Evolutionary conservation across 2,888 invertebrate genomes (phyloP).

Genomic region (Deroplatys truncata): DNA sequence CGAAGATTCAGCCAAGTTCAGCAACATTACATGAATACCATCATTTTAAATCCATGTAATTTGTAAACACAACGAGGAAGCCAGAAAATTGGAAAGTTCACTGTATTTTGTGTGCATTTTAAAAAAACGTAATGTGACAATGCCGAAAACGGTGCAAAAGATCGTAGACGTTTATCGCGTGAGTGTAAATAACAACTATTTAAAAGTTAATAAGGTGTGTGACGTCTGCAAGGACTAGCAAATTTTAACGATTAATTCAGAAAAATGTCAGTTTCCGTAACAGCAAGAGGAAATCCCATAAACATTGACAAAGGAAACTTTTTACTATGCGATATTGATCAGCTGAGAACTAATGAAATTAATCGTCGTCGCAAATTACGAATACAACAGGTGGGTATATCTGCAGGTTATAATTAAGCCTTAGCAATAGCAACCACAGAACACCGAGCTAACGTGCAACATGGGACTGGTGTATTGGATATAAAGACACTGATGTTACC

Average conservation of each 20-base stretch:
- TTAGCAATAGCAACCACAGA: too few species aligned
- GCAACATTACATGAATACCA: neutral
- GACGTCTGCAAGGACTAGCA: neutral
- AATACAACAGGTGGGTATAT: slow-evolving; percentile 54
- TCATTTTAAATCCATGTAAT: neutral
- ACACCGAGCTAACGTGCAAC: too few species aligned
- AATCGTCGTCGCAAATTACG: slow-evolving; percentile 56
- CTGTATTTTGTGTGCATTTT: neutral
- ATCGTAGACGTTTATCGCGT: neutral
- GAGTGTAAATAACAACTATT: neutral
- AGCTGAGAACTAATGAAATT: slow-evolving; percentile 52
- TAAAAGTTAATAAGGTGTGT: neutral
- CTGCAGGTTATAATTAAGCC: neutral
- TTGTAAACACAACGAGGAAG: neutral
- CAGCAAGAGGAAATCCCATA: slow-evolving; percentile 53
- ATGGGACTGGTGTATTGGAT: too few species aligned
- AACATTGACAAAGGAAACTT: slow-evolving; percentile 48
- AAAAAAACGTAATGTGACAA: neutral
- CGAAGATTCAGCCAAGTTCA: neutral
- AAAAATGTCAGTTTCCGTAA: slow-evolving; percentile 59
- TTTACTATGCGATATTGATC: slow-evolving; percentile 50
- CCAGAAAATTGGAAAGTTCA: neutral
- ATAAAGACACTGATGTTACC: too few species aligned
- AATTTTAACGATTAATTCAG: neutral
- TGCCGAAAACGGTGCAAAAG: neutral